These are phyloP conservation scores for Felis chaus DNA, from an alignment of 2,113 vertebrate species.

Conservation along the genomic window DNA sequence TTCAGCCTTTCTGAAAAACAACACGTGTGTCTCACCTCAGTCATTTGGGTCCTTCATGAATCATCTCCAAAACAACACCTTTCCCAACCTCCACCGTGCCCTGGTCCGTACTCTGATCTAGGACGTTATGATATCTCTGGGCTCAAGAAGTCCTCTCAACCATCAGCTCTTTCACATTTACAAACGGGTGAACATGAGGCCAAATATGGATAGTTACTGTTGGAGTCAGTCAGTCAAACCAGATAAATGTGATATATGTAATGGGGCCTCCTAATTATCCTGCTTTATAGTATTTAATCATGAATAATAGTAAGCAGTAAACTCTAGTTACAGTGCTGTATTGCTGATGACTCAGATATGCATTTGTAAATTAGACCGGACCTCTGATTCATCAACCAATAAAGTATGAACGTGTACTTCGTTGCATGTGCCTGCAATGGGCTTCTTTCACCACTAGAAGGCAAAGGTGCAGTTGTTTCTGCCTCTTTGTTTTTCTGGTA, in stretches of 20 bases:
- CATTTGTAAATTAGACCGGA: neutral
- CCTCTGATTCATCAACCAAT: neutral
- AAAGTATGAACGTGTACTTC: neutral
- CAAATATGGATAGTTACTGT: neutral
- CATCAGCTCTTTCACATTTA: neutral
- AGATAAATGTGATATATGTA: neutral
- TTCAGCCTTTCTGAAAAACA: neutral
- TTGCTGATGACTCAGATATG: conserved; percentile 8
- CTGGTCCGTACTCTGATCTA: neutral
- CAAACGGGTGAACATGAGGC: neutral
- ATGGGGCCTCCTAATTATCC: neutral
- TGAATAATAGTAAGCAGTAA: neutral
- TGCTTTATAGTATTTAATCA: neutral
- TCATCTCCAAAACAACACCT: neutral
- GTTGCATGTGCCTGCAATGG: neutral
- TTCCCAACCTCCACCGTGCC: neutral
- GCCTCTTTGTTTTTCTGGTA: neutral
- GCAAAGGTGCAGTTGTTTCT: neutral
- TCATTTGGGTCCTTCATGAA: neutral
- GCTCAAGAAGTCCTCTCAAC: neutral
- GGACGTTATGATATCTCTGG: neutral
- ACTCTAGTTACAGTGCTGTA: neutral
- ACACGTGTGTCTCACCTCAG: no score
- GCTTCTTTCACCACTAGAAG: neutral
- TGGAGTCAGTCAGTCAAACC: neutral